Conservation (phyloP, 2,113 vertebrate genomes). For the Shinisaurus crocodilurus region DNA sequence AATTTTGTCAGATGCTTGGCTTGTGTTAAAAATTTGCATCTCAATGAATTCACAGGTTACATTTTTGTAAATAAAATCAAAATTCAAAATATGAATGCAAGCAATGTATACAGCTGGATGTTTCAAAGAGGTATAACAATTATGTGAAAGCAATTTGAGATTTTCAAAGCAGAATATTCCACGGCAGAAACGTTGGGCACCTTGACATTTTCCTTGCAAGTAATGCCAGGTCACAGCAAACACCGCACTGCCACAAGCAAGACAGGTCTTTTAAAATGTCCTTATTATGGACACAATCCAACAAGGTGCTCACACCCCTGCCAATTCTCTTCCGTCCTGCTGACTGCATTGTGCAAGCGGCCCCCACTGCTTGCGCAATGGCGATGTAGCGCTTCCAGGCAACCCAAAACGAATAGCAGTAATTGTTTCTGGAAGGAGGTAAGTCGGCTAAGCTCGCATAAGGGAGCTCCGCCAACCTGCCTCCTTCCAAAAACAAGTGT, state of each 20-base stretch:
- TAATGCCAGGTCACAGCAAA: slow-evolving; percentile 24
- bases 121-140: slow-evolving; percentile 40
- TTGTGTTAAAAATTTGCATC: slow-evolving; percentile 38
- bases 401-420: too few relatives aligned
- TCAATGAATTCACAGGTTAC: slow-evolving; percentile 58
- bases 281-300: neutral
- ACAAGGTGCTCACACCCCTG: too few relatives aligned
- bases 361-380: too few relatives aligned
- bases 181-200: slow-evolving; percentile 43
- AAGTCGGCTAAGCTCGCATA: too few relatives aligned
- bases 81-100: slow-evolving; percentile 34
- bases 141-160: slow-evolving; percentile 48
- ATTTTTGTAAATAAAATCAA: slow-evolving; percentile 51
- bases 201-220: slow-evolving; percentile 6
- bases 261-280: neutral
- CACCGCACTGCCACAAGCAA: slow-evolving; percentile 38
- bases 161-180: slow-evolving; percentile 54
- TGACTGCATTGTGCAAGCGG: too few relatives aligned
- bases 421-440: too few relatives aligned
- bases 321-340: too few relatives aligned
- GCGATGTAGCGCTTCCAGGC: too few relatives aligned
- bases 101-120: slow-evolving; percentile 47
- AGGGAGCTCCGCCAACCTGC: too few relatives aligned
- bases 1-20: slow-evolving; percentile 48
- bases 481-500: too few relatives aligned